A percentile compares a stretch with the other conserved stretches of the same genome.
These are phyloP conservation scores for Scatophagus argus DNA, from an alignment of 2,113 vertebrate genomes.

Conservation along the genomic window DNA sequence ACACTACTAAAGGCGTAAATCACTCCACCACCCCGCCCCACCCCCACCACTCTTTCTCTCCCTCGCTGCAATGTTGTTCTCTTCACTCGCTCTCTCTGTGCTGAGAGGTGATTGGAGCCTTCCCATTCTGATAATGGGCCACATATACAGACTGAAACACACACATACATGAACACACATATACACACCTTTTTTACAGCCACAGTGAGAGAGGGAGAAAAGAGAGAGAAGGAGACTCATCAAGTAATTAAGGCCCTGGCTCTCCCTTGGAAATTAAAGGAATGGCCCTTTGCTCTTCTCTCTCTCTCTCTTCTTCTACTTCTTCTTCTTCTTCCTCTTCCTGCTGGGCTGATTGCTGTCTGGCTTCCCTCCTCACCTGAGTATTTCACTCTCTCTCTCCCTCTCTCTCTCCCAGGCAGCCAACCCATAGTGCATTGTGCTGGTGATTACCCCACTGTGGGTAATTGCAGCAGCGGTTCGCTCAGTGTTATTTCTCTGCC, in stretches of 20 bases:
- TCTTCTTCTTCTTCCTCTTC: conserved; percentile 37
- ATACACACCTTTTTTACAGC: conserved; percentile 47
- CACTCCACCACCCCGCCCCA: conserved; percentile 5
- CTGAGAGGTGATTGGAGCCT: conserved; percentile 75
- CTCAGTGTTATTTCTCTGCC: conserved; percentile 72
- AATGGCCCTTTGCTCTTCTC: conserved; percentile 77
- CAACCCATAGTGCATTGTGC: conserved; percentile 74
- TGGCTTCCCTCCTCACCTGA: conserved; percentile 79
- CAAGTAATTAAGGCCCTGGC: conserved; percentile 82
- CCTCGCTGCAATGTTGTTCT: conserved; percentile 63
- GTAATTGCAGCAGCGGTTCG: conserved; percentile 73
- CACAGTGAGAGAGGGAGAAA: conserved; percentile 40
- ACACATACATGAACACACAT: conserved; percentile 23
- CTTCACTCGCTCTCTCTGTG: conserved; percentile 61
- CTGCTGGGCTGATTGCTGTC: conserved; percentile 81
- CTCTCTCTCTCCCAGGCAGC: conserved; percentile 72
- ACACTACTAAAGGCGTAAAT: conserved; percentile 74
- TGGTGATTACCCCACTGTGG: conserved; percentile 80
- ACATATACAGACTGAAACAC: conserved; percentile 37
- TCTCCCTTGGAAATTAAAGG: conserved; percentile 83
- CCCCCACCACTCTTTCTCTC: neutral
- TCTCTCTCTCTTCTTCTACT: conserved; percentile 19
- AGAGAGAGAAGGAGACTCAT: conserved; percentile 71
- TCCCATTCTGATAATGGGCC: conserved; percentile 75
- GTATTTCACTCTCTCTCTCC: conserved; percentile 72